A percentile compares a stretch with the other conserved stretches of the same genome.
Conservation (phyloP, 2,888 invertebrate genomes). For the Xanthorhoe designata region DNA sequence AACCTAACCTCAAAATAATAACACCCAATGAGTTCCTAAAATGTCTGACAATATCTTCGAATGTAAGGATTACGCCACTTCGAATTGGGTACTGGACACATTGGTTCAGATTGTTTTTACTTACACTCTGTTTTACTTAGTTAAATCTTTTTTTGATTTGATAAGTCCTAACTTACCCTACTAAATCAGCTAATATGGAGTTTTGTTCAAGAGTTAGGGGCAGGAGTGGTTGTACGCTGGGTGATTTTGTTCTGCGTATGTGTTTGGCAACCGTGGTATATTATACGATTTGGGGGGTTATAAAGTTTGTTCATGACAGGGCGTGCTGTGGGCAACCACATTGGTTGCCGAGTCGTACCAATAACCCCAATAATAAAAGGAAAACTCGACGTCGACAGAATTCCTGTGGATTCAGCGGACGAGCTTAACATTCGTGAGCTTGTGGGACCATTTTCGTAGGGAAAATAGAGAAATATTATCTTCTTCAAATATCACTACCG, state of each 20-base stretch:
- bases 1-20: conserved; percentile 13
- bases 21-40: conserved; percentile 15
- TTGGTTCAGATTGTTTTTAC: conserved; percentile 63
- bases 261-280: conserved; percentile 57
- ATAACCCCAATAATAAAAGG: not conserved
- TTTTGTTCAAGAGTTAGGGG: conserved; percentile 5
- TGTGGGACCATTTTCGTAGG: not conserved
- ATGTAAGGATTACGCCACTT: conserved; percentile 30
- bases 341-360: not conserved
- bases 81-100: conserved; percentile 50
- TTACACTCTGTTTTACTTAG: conserved; percentile 62
- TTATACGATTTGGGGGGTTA: conserved; percentile 51
- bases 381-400: not conserved
- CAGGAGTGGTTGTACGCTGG: conserved; percentile 40
- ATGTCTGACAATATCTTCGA: conserved; percentile 36
- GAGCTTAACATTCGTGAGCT: not conserved
- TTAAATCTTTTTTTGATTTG: conserved; percentile 62
- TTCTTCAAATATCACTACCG: too few species aligned
- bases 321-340: conserved; percentile 11
- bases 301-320: conserved; percentile 31
- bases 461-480: too few species aligned
- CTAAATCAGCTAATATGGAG: conserved; percentile 8
- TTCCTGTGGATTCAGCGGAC: not conserved
- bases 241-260: conserved; percentile 56
- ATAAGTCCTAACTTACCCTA: conserved; percentile 53